Evolutionary conservation across 1,140 invertebrate genomes (phyloP), one percentile per base, ranked within the genome.

Genomic region (Apocrypta bakeri): DNA sequence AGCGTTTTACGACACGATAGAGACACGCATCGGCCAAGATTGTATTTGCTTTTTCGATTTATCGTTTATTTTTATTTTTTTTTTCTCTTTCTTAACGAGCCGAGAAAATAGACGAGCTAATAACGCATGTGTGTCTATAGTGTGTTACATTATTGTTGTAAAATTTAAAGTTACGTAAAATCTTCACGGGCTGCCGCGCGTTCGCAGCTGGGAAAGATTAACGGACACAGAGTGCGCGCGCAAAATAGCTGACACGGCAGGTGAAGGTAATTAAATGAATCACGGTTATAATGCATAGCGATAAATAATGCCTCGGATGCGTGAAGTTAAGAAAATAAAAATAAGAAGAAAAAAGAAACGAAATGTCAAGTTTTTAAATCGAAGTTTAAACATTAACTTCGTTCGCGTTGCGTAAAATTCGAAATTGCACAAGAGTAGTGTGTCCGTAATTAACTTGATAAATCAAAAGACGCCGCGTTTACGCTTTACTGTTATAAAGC

Each of bases 401-500:
- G 48, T 17, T 12, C 48, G 21, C 48, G 42, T 0, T 17, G 48
- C 31, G 63, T 72, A 79, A 72, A 17, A 31, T 72, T 71, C 42
- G 63, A 72, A 79, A 79, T 72, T 79, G 71, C 48, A 48, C 24
- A 79, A 24, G 27, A 27, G 17, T n/a, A n/a, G n/a, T n/a, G n/a
- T 11, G 31, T 48, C 48, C 48, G 48, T 80, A 64, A 80, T 63
- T 68, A 80, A 29, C 2, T 33, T 33, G 72, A 64, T 80, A 80
- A 80, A 27, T 80, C 31, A 61, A 72, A 77, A 61, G 24, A 37
- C 25, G 21, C 29, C 56, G 56, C 12, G n/a, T 33, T 72, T 56
- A 63, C 71, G 56, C 37, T 40, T 40, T 73, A 73, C 68, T 64
- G 79, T 80, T 80, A 80, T 64, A 64, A 64, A 64, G 33, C 56